These are phyloP conservation scores for Idaea straminata DNA, from an alignment of 2,888 invertebrate species.

Conservation along the genomic window DNA sequence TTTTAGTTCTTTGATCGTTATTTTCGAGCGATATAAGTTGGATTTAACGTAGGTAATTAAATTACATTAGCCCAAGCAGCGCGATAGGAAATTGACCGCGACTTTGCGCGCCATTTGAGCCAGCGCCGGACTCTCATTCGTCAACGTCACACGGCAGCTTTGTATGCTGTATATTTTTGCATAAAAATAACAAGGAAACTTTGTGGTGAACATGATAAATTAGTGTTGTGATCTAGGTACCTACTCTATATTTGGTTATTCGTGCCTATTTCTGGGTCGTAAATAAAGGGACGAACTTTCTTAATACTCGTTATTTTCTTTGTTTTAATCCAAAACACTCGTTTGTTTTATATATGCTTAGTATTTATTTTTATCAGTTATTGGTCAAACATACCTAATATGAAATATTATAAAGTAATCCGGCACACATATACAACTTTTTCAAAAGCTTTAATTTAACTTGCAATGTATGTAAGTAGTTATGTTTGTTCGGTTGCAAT, in stretches of 20 bases:
- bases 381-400: too few species aligned
- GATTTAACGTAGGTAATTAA: conserved; percentile 17
- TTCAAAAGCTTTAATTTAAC: too few species aligned
- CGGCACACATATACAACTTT: too few species aligned
- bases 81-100: conserved; percentile 54
- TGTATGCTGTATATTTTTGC: conserved; percentile 64
- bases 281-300: too few species aligned
- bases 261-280: too few species aligned
- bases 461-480: too few species aligned
- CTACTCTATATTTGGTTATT: not conserved
- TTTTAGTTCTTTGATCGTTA: conserved; percentile 17
- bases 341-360: too few species aligned
- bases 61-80: conserved; percentile 31
- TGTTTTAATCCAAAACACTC: too few species aligned
- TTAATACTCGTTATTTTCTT: too few species aligned
- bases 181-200: conserved; percentile 56
- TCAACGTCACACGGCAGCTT: conserved; percentile 57
- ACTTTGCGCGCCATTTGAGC: conserved; percentile 44
- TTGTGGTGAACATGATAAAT: conserved; percentile 41
- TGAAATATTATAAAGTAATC: too few species aligned
- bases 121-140: conserved; percentile 43
- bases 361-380: too few species aligned
- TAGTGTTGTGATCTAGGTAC: conserved; percentile 12
- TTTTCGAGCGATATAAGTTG: conserved; percentile 18
- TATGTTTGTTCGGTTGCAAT: too few species aligned